Conservation (phyloP, 2,888 invertebrate species). For the Chironomus tentans region DNA sequence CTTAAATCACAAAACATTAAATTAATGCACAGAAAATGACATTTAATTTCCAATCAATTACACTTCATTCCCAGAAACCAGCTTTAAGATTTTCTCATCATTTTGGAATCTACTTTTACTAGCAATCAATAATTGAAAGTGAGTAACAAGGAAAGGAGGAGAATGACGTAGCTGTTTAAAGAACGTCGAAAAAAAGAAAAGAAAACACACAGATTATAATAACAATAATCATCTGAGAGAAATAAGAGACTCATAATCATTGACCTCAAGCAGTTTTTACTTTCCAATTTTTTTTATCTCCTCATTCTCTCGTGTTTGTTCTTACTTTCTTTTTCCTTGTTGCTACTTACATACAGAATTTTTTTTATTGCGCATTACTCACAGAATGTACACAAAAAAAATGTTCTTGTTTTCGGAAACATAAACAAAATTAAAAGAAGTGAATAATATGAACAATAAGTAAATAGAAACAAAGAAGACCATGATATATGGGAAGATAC, state of each 20-base stretch:
- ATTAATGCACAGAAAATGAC: too few relatives aligned
- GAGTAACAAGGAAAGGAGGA: not conserved
- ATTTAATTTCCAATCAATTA: too few relatives aligned
- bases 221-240: slow-evolving; percentile 5
- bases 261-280: slow-evolving; percentile 15
- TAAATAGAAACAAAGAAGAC: too few relatives aligned
- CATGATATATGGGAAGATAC: too few relatives aligned
- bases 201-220: not conserved
- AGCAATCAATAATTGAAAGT: not conserved
- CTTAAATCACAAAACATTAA: too few relatives aligned
- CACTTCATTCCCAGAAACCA: too few relatives aligned
- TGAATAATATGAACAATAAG: too few relatives aligned
- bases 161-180: slow-evolving; percentile 9
- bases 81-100: too few relatives aligned
- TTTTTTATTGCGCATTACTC: not conserved
- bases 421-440: too few relatives aligned
- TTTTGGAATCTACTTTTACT: too few relatives aligned
- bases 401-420: too few relatives aligned
- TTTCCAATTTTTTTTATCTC: slow-evolving; percentile 12
- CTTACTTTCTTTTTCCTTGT: not conserved
- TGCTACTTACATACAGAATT: not conserved
- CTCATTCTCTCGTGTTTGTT: not conserved
- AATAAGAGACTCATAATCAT: not conserved
- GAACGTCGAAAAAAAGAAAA: not conserved
- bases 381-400: not conserved